phyloP scores from a whole-genome alignment of 1,140 invertebrate genomes.

The Oedothorax gibbosus region DNA sequence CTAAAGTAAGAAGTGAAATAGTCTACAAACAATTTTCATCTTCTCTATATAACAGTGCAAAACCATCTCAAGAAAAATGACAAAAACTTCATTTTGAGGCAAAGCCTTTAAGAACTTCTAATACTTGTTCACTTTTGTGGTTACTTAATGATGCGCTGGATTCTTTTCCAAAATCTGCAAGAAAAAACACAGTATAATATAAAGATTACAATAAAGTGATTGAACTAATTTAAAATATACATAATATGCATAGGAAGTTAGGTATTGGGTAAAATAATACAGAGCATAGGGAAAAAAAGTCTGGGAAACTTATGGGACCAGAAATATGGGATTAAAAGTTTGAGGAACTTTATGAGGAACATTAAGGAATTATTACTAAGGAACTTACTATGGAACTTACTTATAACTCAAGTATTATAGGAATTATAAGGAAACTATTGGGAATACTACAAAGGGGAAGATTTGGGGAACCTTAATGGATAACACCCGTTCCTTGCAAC shows the following conservation, averaged over 20 bases:
- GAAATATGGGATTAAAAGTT: neutral
- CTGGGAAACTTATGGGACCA: neutral
- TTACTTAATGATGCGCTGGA: neutral
- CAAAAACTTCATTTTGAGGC: neutral
- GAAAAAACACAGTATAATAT: neutral
- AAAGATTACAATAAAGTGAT: neutral
- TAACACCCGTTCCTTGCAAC: too few species aligned
- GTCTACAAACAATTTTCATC: too few species aligned
- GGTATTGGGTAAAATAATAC: neutral
- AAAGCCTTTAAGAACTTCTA: constrained; percentile 19
- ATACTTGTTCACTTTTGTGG: neutral
- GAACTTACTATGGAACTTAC: too few species aligned
- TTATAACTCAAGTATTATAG: too few species aligned
- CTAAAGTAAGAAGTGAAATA: too few species aligned
- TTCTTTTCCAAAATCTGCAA: constrained; percentile 32
- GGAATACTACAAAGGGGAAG: too few species aligned
- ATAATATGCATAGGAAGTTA: neutral
- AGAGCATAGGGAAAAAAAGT: neutral
- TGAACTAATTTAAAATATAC: neutral
- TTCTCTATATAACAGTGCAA: too few species aligned
- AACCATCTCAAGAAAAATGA: too few species aligned
- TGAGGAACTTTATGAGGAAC: neutral
- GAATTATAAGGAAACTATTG: too few species aligned
- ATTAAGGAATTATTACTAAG: neutral
- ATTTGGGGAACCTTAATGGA: too few species aligned